Conservation (phyloP, 1,140 invertebrate species). For the Lucilia sericata region DNA sequence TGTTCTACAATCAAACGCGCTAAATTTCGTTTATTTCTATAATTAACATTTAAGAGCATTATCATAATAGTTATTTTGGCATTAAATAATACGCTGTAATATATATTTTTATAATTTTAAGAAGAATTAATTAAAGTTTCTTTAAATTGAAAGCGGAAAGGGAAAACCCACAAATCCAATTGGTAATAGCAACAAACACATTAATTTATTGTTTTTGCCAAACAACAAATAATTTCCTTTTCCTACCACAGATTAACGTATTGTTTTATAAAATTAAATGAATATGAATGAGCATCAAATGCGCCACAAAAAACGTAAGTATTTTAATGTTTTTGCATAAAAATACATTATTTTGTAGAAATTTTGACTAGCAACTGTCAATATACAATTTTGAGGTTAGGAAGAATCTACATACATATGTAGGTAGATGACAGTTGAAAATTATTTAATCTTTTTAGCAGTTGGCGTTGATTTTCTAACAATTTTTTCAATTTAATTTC, state of each 20-base stretch:
- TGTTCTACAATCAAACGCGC: background rate
- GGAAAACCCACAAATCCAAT: background rate
- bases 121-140: background rate
- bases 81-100: background rate
- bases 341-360: background rate
- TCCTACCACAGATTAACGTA: background rate
- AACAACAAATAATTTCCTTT: conserved; percentile 36
- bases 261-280: background rate
- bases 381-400: background rate
- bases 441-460: background rate
- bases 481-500: conserved; percentile 2
- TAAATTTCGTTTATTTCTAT: background rate
- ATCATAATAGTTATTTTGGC: background rate
- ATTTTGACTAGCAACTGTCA: background rate
- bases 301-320: conserved; percentile 28
- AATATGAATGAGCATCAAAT: conserved; percentile 16
- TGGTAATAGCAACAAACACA: conserved; percentile 8
- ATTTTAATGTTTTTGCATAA: background rate
- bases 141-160: background rate
- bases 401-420: too few species aligned
- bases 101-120: conserved; percentile 9
- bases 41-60: background rate
- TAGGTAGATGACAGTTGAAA: background rate
- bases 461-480: conserved; percentile 21
- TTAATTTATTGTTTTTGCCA: background rate